Percentiles rank a stretch among this genome's conserved stretches.
phyloP scores from a whole-genome alignment of 1,140 invertebrate genomes.

The Aricia agestis region DNA sequence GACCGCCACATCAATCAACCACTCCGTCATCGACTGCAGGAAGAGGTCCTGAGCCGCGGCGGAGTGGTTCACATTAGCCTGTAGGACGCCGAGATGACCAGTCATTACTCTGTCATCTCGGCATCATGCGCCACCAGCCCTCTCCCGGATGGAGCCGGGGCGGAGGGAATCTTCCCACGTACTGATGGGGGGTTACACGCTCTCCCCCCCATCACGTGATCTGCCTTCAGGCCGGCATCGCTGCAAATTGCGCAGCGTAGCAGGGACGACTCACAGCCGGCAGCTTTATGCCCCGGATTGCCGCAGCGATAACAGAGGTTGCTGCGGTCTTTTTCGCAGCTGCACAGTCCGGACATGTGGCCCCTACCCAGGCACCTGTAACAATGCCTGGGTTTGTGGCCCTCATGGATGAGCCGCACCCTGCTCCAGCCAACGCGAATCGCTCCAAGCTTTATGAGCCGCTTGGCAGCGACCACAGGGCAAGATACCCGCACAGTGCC shows the following conservation, averaged over 20 bases:
- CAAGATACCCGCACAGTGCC: background rate
- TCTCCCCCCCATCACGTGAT: background rate
- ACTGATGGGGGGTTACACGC: background rate
- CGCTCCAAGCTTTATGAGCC: no score
- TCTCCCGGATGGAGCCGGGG: background rate
- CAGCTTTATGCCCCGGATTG: background rate
- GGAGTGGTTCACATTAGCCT: background rate
- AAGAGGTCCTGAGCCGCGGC: background rate
- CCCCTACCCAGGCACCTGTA: background rate
- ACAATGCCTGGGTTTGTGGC: background rate
- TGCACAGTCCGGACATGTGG: background rate
- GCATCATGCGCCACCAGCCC: no score
- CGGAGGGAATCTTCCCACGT: background rate
- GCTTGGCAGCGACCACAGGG: no score
- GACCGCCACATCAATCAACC: no score
- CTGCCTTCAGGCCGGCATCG: background rate
- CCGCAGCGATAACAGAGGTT: background rate
- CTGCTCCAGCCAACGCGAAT: no score
- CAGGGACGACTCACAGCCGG: background rate
- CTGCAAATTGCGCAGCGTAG: background rate
- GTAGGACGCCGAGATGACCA: background rate
- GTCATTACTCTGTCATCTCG: background rate
- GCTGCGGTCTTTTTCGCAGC: background rate
- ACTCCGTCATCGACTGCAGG: no score
- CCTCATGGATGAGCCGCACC: background rate